These are phyloP conservation scores for Drosophila sp. DNA, from an alignment of 1,140 invertebrate genomes.

Conservation along the genomic window DNA sequence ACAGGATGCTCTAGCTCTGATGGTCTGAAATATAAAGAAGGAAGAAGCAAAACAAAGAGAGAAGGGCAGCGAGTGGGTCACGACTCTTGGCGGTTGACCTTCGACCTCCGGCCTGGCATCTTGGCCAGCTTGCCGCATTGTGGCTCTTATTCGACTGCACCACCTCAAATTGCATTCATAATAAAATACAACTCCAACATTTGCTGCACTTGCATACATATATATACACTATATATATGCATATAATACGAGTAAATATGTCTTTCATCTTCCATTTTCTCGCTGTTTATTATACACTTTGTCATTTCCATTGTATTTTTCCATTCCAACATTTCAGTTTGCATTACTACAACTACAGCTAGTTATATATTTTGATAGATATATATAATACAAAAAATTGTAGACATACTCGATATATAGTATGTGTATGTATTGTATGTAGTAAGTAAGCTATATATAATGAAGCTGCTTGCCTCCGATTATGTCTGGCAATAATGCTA, in stretches of 20 bases:
- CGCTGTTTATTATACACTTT: slow-evolving; percentile 48
- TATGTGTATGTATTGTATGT: no score
- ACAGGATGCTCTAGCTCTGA: no score
- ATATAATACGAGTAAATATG: no score
- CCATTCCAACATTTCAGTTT: slow-evolving; percentile 29
- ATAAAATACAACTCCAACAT: slow-evolving; percentile 67
- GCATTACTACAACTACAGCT: slow-evolving; percentile 32
- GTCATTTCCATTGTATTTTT: slow-evolving; percentile 38
- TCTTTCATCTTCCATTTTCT: slow-evolving; percentile 23
- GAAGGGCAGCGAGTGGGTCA: neutral
- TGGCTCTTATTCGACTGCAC: slow-evolving; percentile 20
- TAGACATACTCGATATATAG: neutral
- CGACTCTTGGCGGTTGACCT: neutral
- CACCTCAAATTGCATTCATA: slow-evolving; percentile 65
- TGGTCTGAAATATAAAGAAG: no score
- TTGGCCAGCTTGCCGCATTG: slow-evolving; percentile 33
- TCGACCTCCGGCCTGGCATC: no score
- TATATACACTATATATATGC: no score
- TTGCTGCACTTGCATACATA: slow-evolving; percentile 36
- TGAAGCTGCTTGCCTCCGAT: neutral
- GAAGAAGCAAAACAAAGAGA: neutral
- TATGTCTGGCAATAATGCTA: slow-evolving; percentile 6
- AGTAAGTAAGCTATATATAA: neutral
- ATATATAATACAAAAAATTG: neutral
- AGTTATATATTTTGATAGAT: slow-evolving; percentile 3